Conservation (phyloP, 1,140 invertebrate species). For the Coelopa frigida region DNA sequence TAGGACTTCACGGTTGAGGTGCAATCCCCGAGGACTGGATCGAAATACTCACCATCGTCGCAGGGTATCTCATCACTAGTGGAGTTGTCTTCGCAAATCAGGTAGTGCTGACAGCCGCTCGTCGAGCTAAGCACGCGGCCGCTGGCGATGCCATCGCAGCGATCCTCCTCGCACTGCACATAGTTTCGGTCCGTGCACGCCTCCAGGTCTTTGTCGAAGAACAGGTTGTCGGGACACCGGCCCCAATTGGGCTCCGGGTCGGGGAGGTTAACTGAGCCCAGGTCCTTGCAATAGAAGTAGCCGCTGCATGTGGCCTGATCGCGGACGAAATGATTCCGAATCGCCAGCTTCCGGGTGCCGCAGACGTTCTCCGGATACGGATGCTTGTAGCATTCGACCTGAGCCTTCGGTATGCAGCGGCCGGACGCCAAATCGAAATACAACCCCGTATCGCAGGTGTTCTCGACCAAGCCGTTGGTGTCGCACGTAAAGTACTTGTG, state of each 20-base stretch:
- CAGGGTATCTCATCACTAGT: too few species aligned
- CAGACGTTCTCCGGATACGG: constrained; percentile 21
- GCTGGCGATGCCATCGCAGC: constrained; percentile 11
- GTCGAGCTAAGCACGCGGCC: constrained; percentile 10
- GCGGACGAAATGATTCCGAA: too few species aligned
- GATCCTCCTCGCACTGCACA: constrained; percentile 4
- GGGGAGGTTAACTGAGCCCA: constrained; percentile 27
- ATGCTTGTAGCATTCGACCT: constrained; percentile 19
- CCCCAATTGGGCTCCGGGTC: constrained; percentile 17
- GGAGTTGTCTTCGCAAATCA: too few species aligned
- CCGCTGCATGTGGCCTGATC: too few species aligned
- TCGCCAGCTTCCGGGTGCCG: too few species aligned
- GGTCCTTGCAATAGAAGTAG: too few species aligned
- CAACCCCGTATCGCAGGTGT: constrained; percentile 6
- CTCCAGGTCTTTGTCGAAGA: constrained; percentile 13
- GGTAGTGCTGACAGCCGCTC: too few species aligned
- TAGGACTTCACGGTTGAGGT: too few species aligned
- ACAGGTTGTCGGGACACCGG: constrained; percentile 24
- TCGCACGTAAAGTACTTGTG: constrained; percentile 21
- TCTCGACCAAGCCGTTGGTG: neutral
- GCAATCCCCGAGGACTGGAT: too few species aligned
- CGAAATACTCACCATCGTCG: constrained; percentile 17
- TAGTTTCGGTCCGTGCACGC: constrained; percentile 7
- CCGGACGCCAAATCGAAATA: constrained; percentile 21
- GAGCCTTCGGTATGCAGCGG: constrained; percentile 17